phyloP scores from a whole-genome alignment of 2,113 vertebrate species.

The Entelurus aequoreus region DNA sequence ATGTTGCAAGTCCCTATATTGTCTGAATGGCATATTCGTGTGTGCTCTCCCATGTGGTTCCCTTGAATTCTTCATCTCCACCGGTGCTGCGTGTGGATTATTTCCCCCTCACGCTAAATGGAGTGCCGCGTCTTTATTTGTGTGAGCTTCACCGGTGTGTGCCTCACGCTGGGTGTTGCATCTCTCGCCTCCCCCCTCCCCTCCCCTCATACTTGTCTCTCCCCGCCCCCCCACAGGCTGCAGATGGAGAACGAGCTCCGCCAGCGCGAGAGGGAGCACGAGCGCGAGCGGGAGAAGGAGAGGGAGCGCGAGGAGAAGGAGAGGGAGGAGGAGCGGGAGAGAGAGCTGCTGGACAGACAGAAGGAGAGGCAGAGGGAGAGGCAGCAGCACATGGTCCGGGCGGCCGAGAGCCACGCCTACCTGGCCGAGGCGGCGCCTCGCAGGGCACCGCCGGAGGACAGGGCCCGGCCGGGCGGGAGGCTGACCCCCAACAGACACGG shows the following conservation, averaged over 20 bases:
- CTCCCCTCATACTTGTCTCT: conserved; percentile 41
- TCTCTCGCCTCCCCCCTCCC: conserved; percentile 63
- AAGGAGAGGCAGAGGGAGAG: conserved; percentile 82
- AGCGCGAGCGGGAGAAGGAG: conserved; percentile 80
- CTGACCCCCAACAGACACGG: conserved; percentile 83
- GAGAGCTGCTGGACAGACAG: conserved; percentile 75
- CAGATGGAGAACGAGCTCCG: conserved; percentile 95
- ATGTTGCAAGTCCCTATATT: conserved; percentile 45
- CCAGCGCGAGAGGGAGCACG: conserved; percentile 81
- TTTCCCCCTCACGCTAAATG: conserved; percentile 58
- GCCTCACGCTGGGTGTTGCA: conserved; percentile 70
- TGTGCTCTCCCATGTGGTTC: conserved; percentile 20
- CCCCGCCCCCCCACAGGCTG: conserved; percentile 75
- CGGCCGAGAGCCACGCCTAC: conserved; percentile 80
- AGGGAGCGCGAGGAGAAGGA: conserved; percentile 78
- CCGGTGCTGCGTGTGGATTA: conserved; percentile 69
- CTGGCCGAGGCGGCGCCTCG: conserved; percentile 83
- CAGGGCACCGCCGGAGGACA: conserved; percentile 79
- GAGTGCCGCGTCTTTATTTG: conserved; percentile 43
- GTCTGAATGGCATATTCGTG: conserved; percentile 30
- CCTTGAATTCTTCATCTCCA: conserved; percentile 73
- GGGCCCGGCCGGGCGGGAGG: conserved; percentile 77
- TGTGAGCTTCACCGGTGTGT: conserved; percentile 63
- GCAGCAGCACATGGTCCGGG: conserved; percentile 85
- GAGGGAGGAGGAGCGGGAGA: conserved; percentile 74